Conservation (phyloP, 2,888 invertebrate species). For the Amorpha juglandis region DNA sequence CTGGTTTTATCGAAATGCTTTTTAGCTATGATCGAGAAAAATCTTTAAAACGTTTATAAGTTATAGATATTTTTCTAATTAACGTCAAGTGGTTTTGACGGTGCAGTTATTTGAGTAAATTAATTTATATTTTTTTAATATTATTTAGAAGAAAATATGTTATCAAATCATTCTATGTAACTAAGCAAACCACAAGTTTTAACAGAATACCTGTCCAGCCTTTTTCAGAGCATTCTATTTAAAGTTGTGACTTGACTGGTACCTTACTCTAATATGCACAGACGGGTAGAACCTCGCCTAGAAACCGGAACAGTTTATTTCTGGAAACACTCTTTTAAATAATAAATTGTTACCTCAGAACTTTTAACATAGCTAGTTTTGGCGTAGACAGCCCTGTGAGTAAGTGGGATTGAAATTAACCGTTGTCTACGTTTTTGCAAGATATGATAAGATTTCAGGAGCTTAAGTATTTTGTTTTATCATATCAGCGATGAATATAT, state of each 20-base stretch:
- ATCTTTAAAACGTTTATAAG: too few relatives aligned
- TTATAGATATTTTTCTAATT: too few relatives aligned
- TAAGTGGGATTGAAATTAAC: slow-evolving; percentile 79
- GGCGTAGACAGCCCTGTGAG: slow-evolving; percentile 32
- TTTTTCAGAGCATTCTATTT: slow-evolving; percentile 11
- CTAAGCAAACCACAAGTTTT: background rate
- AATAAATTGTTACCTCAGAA: background rate
- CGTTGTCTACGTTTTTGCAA: slow-evolving; percentile 67
- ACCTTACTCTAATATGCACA: slow-evolving; percentile 12
- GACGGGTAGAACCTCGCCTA: background rate
- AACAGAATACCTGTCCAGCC: too few relatives aligned
- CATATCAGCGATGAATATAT: slow-evolving; percentile 18
- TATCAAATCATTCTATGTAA: background rate
- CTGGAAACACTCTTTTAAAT: slow-evolving; percentile 12
- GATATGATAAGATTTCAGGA: slow-evolving; percentile 33
- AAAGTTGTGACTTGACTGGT: slow-evolving; percentile 1
- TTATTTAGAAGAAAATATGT: too few relatives aligned
- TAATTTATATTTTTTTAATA: too few relatives aligned
- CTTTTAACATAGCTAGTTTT: background rate
- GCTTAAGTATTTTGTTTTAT: slow-evolving; percentile 22
- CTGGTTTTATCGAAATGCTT: too few relatives aligned
- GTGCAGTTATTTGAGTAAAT: too few relatives aligned
- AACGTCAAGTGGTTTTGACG: too few relatives aligned
- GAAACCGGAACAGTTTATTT: slow-evolving; percentile 12
- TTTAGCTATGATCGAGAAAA: too few relatives aligned